A percentile compares a stretch with the other conserved stretches of the same genome.
phyloP scores from a whole-genome alignment of 1,140 invertebrate species.

The Agraylea sexmaculata region DNA sequence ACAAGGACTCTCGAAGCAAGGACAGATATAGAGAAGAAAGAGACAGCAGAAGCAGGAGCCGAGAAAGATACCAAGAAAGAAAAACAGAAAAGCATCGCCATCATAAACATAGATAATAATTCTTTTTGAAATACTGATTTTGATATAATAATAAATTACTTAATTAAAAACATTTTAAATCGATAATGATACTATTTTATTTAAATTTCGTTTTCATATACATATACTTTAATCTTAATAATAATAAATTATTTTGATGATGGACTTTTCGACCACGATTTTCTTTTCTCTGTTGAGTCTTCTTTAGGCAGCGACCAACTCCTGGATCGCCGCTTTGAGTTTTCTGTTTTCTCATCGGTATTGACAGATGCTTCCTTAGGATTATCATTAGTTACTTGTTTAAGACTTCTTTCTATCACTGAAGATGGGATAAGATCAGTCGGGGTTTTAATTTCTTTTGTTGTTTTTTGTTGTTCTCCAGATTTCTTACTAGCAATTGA shows the following conservation, averaged over 20 bases:
- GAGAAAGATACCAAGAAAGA: constrained; percentile 35
- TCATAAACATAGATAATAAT: no score
- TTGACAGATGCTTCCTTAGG: not conserved
- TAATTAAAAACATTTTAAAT: no score
- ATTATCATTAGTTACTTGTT: constrained; percentile 4
- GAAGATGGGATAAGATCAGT: constrained; percentile 4
- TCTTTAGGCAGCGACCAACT: constrained; percentile 29
- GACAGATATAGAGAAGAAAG: constrained; percentile 37
- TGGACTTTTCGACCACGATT: constrained; percentile 29
- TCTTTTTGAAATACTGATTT: not conserved
- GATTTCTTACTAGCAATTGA: no score
- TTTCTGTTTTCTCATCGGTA: not conserved
- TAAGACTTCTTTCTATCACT: not conserved
- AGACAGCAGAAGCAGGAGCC: constrained; percentile 39
- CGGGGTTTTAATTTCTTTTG: constrained; percentile 2
- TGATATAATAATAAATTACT: not conserved
- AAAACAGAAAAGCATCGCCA: constrained; percentile 31
- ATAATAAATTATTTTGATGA: not conserved
- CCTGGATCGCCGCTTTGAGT: constrained; percentile 20
- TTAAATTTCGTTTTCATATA: no score
- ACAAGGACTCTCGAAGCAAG: constrained; percentile 24
- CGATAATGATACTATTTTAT: no score
- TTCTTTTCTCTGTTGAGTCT: constrained; percentile 13
- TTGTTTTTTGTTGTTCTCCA: constrained; percentile 3
- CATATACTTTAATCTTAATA: not conserved